These are phyloP conservation scores for Amblyjoppa proteus DNA, from an alignment of 2,888 invertebrate species.

Conservation along the genomic window DNA sequence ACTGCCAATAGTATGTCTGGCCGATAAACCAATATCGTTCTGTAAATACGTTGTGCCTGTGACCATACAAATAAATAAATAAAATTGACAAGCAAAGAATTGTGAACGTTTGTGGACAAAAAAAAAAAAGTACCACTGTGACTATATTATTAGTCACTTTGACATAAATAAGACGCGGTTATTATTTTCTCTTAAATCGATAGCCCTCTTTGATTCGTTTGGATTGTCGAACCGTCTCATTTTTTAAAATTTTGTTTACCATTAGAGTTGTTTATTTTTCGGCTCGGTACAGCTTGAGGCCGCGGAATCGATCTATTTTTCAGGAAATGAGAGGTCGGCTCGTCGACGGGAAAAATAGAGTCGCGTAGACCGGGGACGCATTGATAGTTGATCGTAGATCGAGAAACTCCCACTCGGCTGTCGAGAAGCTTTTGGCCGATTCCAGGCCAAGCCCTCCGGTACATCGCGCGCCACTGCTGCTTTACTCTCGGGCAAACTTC, in stretches of 20 bases:
- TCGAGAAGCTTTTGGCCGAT: conserved; percentile 48
- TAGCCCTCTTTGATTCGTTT: no score
- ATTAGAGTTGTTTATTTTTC: background rate
- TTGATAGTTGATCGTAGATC: conserved; percentile 59
- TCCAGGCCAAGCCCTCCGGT: conserved; percentile 1
- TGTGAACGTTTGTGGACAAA: no score
- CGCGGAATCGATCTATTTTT: conserved; percentile 32
- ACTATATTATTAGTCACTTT: no score
- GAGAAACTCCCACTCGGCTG: conserved; percentile 49
- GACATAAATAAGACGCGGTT: no score
- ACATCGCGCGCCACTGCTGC: conserved; percentile 27
- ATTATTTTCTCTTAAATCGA: no score
- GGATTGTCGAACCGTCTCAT: no score
- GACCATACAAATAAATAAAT: no score
- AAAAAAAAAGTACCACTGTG: no score
- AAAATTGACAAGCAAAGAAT: no score
- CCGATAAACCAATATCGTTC: no score
- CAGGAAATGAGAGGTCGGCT: background rate
- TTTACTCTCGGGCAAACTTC: conserved; percentile 57
- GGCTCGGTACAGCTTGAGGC: background rate
- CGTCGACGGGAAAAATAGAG: conserved; percentile 2
- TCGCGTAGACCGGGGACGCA: background rate
- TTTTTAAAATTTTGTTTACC: background rate
- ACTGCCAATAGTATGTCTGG: no score
- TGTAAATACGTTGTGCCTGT: no score